Evolutionary conservation across 2,113 vertebrate species (phyloP), one percentile per base, ranked within the genome.

Genomic region (Regulus satrapa): DNA sequence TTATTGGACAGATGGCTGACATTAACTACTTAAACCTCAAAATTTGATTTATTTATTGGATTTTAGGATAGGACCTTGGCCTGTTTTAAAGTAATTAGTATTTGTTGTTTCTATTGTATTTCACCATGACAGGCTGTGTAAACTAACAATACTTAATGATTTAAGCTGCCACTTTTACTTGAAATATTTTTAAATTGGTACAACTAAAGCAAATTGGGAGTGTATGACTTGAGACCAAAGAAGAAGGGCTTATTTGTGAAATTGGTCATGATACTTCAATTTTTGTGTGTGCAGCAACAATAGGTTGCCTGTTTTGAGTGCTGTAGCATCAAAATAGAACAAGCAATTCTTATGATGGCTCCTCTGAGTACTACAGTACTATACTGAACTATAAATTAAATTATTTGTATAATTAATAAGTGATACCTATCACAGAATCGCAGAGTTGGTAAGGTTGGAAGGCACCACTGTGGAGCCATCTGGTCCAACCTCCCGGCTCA

Each of bases 121-220:
- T 93, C 73, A 90, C 46, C 58, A 16, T 88, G 82, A 73, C 64
- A 66, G 71, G 32, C 48, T 69, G 31, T 8, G 26, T 85, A 67
- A 77, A 45, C 18, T 45, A 76, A 76, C 83, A 52, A 23, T 86
- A 45, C 45, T 36, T 58, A 67, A 66, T 18, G 0, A 72, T 90
- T 85, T 89, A 85, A 76, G 38, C 76, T 95, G 66, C 58, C 96
- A 91, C 31, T 97, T 96, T 97, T 96, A 89, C 71, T 82, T 67
- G 49, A 51, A 85, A 40, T 91, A 62, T 87, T 94, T 92, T 82
- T 56, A 85, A 86, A 87, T 93, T n/a, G 74, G 17, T 91, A 88
- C 92, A 43, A 40, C 45, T 84, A 67, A 91, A 88, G 55, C 19
- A 72, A 46, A 51, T 80, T 64, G 40, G 32, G 8, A 78, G 21